Evolutionary conservation across 2,113 vertebrate genomes (phyloP).

Genomic region (Hyperopisus bebe): DNA sequence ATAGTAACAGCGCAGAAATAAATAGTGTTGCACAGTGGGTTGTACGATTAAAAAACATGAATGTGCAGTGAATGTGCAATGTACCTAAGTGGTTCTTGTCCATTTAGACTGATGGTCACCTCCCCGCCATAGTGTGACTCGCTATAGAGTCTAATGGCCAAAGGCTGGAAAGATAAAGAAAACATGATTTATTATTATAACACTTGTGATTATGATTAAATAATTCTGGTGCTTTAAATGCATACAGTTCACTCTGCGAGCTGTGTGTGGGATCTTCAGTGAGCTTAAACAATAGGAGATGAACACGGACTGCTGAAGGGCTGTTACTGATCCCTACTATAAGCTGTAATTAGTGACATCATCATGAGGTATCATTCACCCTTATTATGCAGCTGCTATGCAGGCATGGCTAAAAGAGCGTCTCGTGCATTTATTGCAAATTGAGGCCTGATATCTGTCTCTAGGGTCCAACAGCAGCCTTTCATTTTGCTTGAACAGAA

Average conservation of each 20-base stretch:
- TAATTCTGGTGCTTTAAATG: neutral
- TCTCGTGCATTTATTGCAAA: neutral
- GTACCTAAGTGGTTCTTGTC: neutral
- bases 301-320: neutral
- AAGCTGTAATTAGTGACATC: neutral
- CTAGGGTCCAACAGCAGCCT: neutral
- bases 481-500: neutral
- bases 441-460: neutral
- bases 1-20: neutral
- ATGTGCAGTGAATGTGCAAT: neutral
- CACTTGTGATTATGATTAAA: neutral
- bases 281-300: neutral
- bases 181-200: neutral
- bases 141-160: neutral
- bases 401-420: neutral
- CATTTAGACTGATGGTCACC: neutral
- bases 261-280: neutral
- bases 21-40: neutral
- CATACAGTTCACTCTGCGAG: neutral
- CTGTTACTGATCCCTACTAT: neutral
- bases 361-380: neutral
- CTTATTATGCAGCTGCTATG: neutral
- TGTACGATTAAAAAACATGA: neutral
- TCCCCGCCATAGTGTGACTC: neutral
- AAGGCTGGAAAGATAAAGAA: neutral